These are phyloP conservation scores for Drosophila subsilvestris DNA, from an alignment of 2,888 invertebrate genomes.

Conservation along the genomic window DNA sequence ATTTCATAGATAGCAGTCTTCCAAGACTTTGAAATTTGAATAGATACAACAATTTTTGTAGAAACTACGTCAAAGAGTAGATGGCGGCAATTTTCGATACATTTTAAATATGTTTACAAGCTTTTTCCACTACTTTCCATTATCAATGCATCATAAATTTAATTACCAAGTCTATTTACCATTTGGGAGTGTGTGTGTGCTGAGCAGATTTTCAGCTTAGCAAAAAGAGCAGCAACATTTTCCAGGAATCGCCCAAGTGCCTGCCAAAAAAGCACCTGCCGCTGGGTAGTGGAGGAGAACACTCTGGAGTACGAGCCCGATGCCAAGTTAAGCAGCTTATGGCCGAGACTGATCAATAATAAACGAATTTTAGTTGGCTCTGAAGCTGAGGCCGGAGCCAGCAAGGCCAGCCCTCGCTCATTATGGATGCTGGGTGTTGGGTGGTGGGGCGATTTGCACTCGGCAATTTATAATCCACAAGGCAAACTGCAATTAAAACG, in stretches of 20 bases:
- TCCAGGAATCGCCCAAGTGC: slow-evolving; percentile 21
- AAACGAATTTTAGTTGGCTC: slow-evolving; percentile 37
- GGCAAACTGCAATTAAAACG: slow-evolving; percentile 65
- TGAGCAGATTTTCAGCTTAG: slow-evolving; percentile 21
- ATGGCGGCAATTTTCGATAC: neutral
- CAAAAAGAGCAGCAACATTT: slow-evolving; percentile 25
- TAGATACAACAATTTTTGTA: neutral
- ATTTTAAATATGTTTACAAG: neutral
- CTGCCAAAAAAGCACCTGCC: slow-evolving; percentile 29
- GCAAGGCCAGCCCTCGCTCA: slow-evolving; percentile 3
- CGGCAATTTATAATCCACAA: slow-evolving; percentile 35
- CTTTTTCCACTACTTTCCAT: neutral
- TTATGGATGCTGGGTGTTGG: slow-evolving; percentile 13
- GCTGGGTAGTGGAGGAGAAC: neutral
- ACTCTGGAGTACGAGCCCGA: slow-evolving; percentile 8
- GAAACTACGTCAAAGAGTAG: no score
- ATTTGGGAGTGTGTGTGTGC: neutral
- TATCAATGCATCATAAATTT: neutral
- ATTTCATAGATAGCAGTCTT: neutral
- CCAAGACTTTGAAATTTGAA: neutral
- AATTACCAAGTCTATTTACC: slow-evolving; percentile 9
- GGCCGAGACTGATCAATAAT: slow-evolving; percentile 43
- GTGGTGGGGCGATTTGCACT: slow-evolving; percentile 18
- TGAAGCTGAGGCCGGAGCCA: neutral
- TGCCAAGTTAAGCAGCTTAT: slow-evolving; percentile 41